Conservation (phyloP, 1,140 invertebrate genomes). For the Batillaria attramentaria region DNA sequence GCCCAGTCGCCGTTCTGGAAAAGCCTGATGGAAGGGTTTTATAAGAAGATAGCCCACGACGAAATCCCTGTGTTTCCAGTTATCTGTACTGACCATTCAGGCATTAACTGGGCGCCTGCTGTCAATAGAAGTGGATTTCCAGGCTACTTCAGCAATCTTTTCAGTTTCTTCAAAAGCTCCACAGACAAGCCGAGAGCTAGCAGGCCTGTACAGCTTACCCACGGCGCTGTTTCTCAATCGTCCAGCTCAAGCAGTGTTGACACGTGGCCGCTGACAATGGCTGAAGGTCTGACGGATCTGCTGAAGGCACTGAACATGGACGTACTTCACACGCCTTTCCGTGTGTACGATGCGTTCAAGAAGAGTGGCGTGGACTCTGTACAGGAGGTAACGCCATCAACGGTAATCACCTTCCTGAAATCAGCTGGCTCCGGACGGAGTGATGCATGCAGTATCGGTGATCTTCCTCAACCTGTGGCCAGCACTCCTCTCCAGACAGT, state of each 20-base stretch:
- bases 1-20: constrained; percentile 29
- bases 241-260: background rate
- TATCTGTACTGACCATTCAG: background rate
- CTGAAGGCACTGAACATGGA: background rate
- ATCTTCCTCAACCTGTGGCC: background rate
- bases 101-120: background rate
- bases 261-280: background rate
- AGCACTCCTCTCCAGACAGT: background rate
- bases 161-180: background rate
- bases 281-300: background rate
- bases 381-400: background rate
- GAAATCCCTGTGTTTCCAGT: constrained; percentile 11
- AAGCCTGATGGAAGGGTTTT: constrained; percentile 11
- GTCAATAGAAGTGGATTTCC: background rate
- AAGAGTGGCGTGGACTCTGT: background rate
- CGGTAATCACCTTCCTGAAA: background rate
- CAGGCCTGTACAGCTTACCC: background rate
- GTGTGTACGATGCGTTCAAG: background rate
- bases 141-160: background rate
- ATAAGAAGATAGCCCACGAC: background rate
- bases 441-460: background rate
- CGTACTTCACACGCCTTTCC: background rate
- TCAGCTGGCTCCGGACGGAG: background rate
- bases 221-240: background rate
- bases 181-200: background rate